Conservation (phyloP, 2,113 vertebrate species). For the Prochilodus magdalenae region DNA sequence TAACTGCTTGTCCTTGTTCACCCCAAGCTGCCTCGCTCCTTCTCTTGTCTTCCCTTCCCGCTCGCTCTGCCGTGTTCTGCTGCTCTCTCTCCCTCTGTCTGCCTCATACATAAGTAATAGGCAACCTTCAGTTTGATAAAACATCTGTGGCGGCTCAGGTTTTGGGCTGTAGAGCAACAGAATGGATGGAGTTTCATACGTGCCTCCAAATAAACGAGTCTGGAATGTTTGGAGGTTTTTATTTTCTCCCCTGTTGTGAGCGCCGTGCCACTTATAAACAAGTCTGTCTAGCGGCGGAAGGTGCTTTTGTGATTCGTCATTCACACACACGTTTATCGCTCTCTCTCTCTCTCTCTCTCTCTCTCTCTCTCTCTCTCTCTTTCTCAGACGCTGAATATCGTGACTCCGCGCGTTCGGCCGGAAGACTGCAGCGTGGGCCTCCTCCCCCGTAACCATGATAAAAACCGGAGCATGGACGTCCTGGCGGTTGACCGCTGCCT, state of each 20-base stretch:
- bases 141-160: slow-evolving; percentile 24
- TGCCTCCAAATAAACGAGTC: not conserved
- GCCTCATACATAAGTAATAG: slow-evolving; percentile 46
- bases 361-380: not conserved
- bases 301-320: slow-evolving; percentile 1
- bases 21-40: slow-evolving; percentile 19
- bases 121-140: slow-evolving; percentile 37
- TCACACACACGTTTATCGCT: not conserved
- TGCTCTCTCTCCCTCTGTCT: not conserved
- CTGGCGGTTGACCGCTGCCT: slow-evolving; percentile 93
- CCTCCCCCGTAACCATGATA: slow-evolving; percentile 93
- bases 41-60: not conserved
- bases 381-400: slow-evolving; percentile 92
- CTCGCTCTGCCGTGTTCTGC: not conserved
- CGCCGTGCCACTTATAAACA: not conserved
- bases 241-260: not conserved
- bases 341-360: too few species aligned
- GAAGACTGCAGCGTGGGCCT: slow-evolving; percentile 97
- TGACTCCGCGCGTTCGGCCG: slow-evolving; percentile 91
- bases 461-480: slow-evolving; percentile 96
- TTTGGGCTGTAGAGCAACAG: not conserved
- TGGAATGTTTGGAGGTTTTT: not conserved
- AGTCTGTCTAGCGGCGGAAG: not conserved
- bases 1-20: slow-evolving; percentile 17
- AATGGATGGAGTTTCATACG: not conserved